phyloP scores from a whole-genome alignment of 2,888 invertebrate species.

The Mellilla xanthometata region DNA sequence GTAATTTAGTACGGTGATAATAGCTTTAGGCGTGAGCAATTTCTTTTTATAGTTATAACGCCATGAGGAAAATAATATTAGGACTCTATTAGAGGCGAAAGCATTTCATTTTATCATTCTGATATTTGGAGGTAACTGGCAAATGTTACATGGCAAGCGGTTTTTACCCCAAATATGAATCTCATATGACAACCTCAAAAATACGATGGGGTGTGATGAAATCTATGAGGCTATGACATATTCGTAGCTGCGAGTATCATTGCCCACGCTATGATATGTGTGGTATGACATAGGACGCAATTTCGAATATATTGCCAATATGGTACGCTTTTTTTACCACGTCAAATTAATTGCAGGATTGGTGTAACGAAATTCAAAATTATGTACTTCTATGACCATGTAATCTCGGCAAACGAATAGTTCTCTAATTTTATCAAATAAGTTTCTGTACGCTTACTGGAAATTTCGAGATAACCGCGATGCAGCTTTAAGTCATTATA shows the following conservation, averaged over 20 bases:
- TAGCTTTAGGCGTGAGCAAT: conserved; percentile 23
- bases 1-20: conserved; percentile 28
- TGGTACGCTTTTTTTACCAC: conserved; percentile 27
- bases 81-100: neutral
- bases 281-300: conserved; percentile 33
- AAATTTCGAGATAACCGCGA: conserved; percentile 4
- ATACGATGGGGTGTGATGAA: conserved; percentile 21
- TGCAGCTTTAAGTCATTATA: conserved; percentile 13
- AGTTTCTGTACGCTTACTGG: neutral
- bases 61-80: conserved; percentile 16
- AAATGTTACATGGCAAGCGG: conserved; percentile 5
- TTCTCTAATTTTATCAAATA: neutral
- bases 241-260: conserved; percentile 21
- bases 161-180: conserved; percentile 11
- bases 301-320: conserved; percentile 39
- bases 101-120: conserved; percentile 9
- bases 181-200: conserved; percentile 20
- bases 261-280: conserved; percentile 32
- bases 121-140: conserved; percentile 14
- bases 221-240: conserved; percentile 28
- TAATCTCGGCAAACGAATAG: neutral
- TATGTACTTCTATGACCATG: too few species aligned
- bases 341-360: conserved; percentile 41
- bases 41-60: conserved; percentile 30
- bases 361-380: too few species aligned